Conservation (phyloP, 1,140 invertebrate species). For the Brachionus koreanus region DNA sequence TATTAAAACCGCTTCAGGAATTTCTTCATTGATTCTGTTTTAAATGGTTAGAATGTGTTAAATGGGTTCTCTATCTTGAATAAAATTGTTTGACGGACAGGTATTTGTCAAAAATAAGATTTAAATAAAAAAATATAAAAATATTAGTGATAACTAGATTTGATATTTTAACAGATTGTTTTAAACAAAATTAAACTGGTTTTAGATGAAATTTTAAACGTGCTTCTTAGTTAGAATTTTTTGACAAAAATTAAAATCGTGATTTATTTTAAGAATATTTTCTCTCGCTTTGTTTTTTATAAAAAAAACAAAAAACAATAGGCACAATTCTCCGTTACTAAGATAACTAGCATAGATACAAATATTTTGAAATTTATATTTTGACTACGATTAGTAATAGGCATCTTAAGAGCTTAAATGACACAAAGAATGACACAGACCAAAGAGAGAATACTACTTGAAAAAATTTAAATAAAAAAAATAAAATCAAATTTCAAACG, state of each 20-base stretch:
- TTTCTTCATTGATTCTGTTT: too few species aligned
- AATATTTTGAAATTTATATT: constrained; percentile 29
- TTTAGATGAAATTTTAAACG: neutral
- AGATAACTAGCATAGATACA: constrained; percentile 39
- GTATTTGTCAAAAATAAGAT: too few species aligned
- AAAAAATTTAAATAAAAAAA: neutral
- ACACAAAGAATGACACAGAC: neutral
- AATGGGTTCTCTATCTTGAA: too few species aligned
- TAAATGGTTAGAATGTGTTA: too few species aligned
- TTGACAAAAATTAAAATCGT: constrained; percentile 9
- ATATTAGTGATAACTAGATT: neutral
- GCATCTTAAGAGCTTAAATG: constrained; percentile 23
- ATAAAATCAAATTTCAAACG: too few species aligned
- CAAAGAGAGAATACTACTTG: neutral
- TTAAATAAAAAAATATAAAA: neutral
- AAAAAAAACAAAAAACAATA: neutral
- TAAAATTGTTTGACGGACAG: too few species aligned
- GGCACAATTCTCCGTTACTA: neutral
- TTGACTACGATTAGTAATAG: constrained; percentile 19
- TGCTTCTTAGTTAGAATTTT: neutral
- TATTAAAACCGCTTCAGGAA: too few species aligned
- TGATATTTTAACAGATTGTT: neutral
- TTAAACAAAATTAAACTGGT: neutral
- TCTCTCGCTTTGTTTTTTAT: neutral
- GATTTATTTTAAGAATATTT: constrained; percentile 11